Conservation (phyloP, 2,888 invertebrate genomes). For the Cylloceria caligata region DNA sequence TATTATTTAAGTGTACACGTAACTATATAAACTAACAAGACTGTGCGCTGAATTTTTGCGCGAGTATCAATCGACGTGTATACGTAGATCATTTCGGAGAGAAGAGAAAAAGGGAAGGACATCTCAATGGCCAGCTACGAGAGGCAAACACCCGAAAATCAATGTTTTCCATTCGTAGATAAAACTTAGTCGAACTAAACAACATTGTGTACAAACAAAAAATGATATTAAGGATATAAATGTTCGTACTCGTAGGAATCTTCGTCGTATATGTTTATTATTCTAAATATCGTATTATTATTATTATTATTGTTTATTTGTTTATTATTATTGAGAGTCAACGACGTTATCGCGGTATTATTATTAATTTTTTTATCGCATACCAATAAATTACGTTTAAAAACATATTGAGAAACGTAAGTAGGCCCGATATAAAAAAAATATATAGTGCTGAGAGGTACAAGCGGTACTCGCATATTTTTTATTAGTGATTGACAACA, state of each 20-base stretch:
- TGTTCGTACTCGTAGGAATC: slow-evolving; percentile 65
- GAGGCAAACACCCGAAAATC: slow-evolving; percentile 77
- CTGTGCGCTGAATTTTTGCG: slow-evolving; percentile 10
- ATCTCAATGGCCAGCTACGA: slow-evolving; percentile 77
- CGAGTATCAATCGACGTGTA: slow-evolving; percentile 15
- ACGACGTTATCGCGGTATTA: slow-evolving; percentile 38
- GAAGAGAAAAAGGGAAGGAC: slow-evolving; percentile 38
- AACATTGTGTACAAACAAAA: slow-evolving; percentile 68
- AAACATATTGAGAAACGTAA: background rate
- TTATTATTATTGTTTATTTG: slow-evolving; percentile 24
- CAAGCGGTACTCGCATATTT: slow-evolving; percentile 63
- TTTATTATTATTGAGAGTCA: slow-evolving; percentile 26
- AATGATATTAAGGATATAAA: slow-evolving; percentile 56
- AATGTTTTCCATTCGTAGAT: slow-evolving; percentile 82
- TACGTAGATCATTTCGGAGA: slow-evolving; percentile 24
- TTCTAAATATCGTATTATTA: slow-evolving; percentile 47
- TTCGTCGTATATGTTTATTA: slow-evolving; percentile 61
- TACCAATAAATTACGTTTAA: slow-evolving; percentile 22
- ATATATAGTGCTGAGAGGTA: slow-evolving; percentile 34
- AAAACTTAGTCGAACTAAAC: slow-evolving; percentile 62
- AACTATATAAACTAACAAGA: slow-evolving; percentile 31
- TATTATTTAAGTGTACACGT: slow-evolving; percentile 13
- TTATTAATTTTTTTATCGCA: slow-evolving; percentile 9
- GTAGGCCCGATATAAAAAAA: background rate
- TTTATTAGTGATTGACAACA: slow-evolving; percentile 57